Conservation (phyloP, 2,797 vertebrate genomes). For the Mionectes olivaceus region DNA sequence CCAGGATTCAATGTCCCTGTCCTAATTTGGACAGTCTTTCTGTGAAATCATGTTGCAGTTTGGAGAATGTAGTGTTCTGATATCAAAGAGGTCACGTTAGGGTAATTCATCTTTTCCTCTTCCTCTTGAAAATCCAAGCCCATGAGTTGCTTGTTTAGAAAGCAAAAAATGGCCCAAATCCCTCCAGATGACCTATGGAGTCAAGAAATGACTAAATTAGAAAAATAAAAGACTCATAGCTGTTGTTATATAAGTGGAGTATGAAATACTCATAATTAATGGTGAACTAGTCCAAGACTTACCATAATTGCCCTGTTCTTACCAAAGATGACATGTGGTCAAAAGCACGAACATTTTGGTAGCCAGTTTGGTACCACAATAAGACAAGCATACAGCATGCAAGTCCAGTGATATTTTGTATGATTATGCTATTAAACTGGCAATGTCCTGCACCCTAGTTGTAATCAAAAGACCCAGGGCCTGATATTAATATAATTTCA, state of each 20-base stretch:
- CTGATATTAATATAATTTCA: slow-evolving; percentile 29
- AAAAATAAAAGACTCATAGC: slow-evolving; percentile 20
- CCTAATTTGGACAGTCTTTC: neutral
- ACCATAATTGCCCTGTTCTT: slow-evolving; percentile 53
- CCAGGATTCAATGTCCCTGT: neutral
- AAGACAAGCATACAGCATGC: neutral
- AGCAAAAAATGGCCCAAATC: neutral
- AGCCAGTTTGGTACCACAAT: neutral
- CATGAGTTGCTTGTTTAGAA: neutral
- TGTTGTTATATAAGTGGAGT: slow-evolving; percentile 51
- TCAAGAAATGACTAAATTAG: slow-evolving; percentile 15
- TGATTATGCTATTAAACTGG: neutral
- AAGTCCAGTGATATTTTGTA: neutral
- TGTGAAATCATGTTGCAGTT: neutral
- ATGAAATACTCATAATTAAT: slow-evolving; percentile 43
- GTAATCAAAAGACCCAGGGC: neutral
- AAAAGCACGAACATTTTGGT: slow-evolving; percentile 3
- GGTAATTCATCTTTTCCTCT: neutral
- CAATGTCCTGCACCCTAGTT: neutral
- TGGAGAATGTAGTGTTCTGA: neutral
- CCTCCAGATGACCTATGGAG: slow-evolving; percentile 3
- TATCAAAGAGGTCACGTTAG: neutral
- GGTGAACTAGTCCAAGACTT: slow-evolving; percentile 19
- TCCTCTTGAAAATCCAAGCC: neutral
- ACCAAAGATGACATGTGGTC: slow-evolving; percentile 19